phyloP scores from a whole-genome alignment of 2,797 vertebrate species.

The Rhinophrynus dorsalis region DNA sequence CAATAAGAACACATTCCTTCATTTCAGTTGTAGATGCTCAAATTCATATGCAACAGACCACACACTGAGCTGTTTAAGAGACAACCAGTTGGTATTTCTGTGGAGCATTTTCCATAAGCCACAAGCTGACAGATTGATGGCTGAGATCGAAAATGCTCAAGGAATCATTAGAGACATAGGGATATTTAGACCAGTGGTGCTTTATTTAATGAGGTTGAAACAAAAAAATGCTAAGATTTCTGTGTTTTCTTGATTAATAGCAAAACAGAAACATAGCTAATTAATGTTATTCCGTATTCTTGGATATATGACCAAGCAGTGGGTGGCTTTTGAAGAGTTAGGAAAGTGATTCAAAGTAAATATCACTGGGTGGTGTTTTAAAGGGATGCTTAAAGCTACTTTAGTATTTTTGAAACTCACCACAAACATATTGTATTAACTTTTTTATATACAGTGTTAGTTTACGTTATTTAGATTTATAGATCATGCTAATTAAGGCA shows the following conservation, averaged over 20 bases:
- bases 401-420: no score
- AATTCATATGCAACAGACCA: conserved; percentile 27
- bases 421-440: no score
- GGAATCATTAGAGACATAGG: not conserved
- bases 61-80: not conserved
- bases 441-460: no score
- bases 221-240: not conserved
- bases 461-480: no score
- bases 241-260: not conserved
- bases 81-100: conserved; percentile 19
- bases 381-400: no score
- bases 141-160: not conserved
- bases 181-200: not conserved
- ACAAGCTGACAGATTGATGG: not conserved
- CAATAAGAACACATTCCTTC: not conserved
- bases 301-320: no score
- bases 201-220: conserved; percentile 9
- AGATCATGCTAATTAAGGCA: no score
- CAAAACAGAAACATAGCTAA: no score
- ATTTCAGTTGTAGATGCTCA: conserved; percentile 10
- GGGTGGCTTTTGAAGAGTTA: no score
- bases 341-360: no score
- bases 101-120: not conserved
- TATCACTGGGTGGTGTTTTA: no score
- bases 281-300: no score